Percentiles rank a stretch among this genome's conserved stretches.
phyloP scores from a whole-genome alignment of 2,888 invertebrate species.

The Darwinula stevensoni region DNA sequence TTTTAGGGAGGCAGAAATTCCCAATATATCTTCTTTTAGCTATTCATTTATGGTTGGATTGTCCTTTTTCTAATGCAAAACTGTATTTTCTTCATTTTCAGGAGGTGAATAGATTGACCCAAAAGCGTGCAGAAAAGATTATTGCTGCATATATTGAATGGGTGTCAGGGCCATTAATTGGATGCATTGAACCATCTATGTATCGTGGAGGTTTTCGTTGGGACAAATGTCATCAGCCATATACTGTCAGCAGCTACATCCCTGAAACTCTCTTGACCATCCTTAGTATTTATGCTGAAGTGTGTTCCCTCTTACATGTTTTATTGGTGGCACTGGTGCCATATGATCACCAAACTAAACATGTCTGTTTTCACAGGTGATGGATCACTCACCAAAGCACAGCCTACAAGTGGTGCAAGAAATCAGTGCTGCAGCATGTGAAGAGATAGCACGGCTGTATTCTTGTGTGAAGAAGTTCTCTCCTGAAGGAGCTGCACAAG shows the following conservation, averaged over 20 bases:
- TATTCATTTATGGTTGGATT: no score
- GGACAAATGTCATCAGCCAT: conserved; percentile 34
- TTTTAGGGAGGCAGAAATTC: no score
- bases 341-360: no score
- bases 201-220: conserved; percentile 66
- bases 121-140: no score
- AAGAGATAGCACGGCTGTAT: background rate
- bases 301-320: no score
- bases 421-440: background rate
- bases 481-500: background rate
- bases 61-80: no score
- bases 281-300: conserved; percentile 22
- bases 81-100: no score
- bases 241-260: conserved; percentile 51
- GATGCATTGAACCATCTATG: conserved; percentile 89
- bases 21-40: no score
- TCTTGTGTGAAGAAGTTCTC: background rate
- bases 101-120: no score
- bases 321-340: no score
- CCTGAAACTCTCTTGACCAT: conserved; percentile 24
- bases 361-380: background rate
- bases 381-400: background rate
- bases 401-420: background rate
- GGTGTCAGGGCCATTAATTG: conserved; percentile 74
- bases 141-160: conserved; percentile 29